Evolutionary conservation across 2,113 vertebrate species (phyloP).

Genomic region (Grammomys surdaster): DNA sequence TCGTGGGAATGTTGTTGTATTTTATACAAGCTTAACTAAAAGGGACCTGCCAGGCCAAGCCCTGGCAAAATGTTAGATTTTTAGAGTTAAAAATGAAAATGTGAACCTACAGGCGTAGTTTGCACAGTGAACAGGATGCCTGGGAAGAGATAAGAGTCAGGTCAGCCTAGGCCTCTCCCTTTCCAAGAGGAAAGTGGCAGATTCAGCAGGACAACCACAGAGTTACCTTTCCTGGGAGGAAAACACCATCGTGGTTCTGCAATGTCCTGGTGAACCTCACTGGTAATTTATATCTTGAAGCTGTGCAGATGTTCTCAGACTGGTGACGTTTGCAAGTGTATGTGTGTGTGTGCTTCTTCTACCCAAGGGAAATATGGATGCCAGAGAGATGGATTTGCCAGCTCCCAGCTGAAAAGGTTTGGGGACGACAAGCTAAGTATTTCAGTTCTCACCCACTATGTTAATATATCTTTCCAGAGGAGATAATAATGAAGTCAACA

Average conservation of each 20-base stretch:
- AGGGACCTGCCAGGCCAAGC: background rate
- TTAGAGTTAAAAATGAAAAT: background rate
- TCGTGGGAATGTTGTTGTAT: background rate
- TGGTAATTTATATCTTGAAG: background rate
- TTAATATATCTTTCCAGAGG: background rate
- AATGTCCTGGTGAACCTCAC: background rate
- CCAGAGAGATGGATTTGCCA: background rate
- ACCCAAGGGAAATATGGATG: background rate
- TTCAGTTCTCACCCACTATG: background rate
- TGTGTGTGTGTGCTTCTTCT: background rate
- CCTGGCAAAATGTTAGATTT: background rate
- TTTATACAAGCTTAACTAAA: background rate
- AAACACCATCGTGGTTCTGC: background rate
- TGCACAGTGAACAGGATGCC: background rate
- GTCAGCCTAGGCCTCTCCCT: background rate
- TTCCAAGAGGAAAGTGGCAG: background rate
- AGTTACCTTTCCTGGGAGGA: background rate
- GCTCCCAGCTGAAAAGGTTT: background rate
- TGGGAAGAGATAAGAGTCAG: background rate
- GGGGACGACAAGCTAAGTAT: background rate
- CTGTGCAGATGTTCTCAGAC: background rate
- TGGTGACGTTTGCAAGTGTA: background rate
- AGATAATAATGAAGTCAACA: background rate
- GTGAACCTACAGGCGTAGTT: background rate
- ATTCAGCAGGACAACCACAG: background rate